Base-by-base conservation (phyloP, 2,113 vertebrate species). In the Pseudolaguvia tuberculata region DNA sequence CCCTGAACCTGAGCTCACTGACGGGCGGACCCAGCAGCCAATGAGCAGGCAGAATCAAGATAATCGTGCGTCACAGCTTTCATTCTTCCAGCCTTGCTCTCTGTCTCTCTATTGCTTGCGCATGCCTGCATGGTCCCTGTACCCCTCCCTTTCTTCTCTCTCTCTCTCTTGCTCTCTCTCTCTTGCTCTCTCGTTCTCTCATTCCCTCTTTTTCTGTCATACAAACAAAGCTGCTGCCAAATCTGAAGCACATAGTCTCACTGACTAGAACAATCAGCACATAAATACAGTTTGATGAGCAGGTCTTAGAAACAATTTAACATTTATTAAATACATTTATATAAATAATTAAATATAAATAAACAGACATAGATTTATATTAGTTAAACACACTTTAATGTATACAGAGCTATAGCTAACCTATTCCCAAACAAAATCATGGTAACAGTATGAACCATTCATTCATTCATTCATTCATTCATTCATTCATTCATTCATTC, bases 51-150 rank as follows among this genome's bases (percentile, higher is more conserved):
- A 80, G 85, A 78, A 18, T 72, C 82, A 63, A 79, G 84, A 84
- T 85, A 79, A 75, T 84, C 67, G 87, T 91, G 89, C 90, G 88
- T 92, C 90, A 61, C 79, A 31, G 78, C 76, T 76, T 81, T 79
- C 82, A 81, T 82, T 79, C 77, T 79, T 82, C 65, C 77, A 77
- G 73, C 80, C 55, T 67, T 51, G 69, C 72, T 73, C 53, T 71
- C 72, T 51, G 58, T 70, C 70, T 76, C 53, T 50, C 63, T 50
- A 70, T 39, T 77, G 50, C 72, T 15, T 62, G 18, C 71, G 48
- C 67, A 59, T 75, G 73, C 58, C 77, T 79, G 20, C 25, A 53
- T 35, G 58, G 61, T 73, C 56, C 70, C 58, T 71, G 78, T 78
- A 80, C 75, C 83, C 73, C 80, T 83, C 78, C 81, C 67, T 79